A percentile compares a stretch with the other conserved stretches of the same genome.
These are phyloP conservation scores for Cottus gobio DNA, from an alignment of 2,113 vertebrate species.

Conservation along the genomic window DNA sequence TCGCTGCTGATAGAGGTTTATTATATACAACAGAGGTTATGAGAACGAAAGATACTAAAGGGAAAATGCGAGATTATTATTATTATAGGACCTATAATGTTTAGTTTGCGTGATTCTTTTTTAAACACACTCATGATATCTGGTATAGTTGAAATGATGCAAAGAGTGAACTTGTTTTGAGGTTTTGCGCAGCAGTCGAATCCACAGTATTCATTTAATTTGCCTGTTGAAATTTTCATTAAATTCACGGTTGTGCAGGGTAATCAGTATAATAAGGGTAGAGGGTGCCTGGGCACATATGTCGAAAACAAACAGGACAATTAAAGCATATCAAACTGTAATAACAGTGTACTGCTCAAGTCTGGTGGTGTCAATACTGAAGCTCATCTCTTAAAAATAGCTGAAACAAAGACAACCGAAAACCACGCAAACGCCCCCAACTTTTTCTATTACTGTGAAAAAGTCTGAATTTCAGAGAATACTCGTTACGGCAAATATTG, in stretches of 20 bases:
- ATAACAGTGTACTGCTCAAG: not conserved
- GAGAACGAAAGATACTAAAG: not conserved
- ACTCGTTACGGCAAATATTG: not conserved
- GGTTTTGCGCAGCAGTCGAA: no score
- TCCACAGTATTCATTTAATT: not conserved
- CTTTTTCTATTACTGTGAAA: not conserved
- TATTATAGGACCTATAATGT: not conserved
- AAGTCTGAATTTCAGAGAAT: not conserved
- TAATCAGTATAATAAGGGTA: no score
- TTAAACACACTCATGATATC: not conserved
- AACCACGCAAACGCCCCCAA: not conserved
- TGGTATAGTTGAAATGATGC: not conserved
- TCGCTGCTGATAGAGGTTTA: constrained; percentile 1
- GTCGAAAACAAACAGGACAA: not conserved
- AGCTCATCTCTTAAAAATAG: not conserved
- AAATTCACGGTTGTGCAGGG: not conserved
- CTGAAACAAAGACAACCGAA: not conserved
- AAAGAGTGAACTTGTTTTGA: not conserved
- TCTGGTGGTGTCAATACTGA: not conserved
- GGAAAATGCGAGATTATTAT: constrained; percentile 1
- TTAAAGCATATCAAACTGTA: not conserved
- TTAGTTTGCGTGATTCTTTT: not conserved
- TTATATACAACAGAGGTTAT: constrained; percentile 11
- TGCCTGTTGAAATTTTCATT: not conserved
- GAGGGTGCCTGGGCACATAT: not conserved